A percentile compares a stretch with the other conserved stretches of the same genome.
Conservation (phyloP, 2,888 invertebrate genomes). For the Autographa pulchrina region DNA sequence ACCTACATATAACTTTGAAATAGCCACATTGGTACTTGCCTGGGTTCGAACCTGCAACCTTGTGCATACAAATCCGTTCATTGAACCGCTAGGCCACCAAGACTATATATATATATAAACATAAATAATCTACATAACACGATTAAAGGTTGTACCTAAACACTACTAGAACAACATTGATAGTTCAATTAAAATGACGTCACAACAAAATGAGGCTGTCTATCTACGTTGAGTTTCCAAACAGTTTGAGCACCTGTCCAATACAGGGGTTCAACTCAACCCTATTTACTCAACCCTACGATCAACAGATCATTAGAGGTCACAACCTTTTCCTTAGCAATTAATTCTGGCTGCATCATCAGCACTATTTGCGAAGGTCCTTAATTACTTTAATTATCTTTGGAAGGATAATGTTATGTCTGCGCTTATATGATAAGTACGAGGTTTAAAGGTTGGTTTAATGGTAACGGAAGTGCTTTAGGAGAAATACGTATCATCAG, state of each 20-base stretch:
- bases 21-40: no score
- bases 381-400: conserved; percentile 3
- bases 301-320: background rate
- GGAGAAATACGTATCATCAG: background rate
- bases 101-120: no score
- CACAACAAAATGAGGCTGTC: background rate
- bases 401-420: background rate
- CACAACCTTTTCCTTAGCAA: background rate
- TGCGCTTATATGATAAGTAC: background rate
- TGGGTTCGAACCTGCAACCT: no score
- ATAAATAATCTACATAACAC: no score
- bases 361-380: conserved; percentile 3
- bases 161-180: background rate
- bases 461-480: background rate
- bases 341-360: conserved; percentile 2
- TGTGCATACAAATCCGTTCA: no score
- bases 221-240: background rate
- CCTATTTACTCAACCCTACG: background rate
- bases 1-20: no score
- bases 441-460: background rate
- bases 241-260: conserved; percentile 4
- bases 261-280: background rate
- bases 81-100: no score
- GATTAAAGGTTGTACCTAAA: background rate
- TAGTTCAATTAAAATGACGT: background rate